These are phyloP conservation scores for Harpalus rubripes DNA, from an alignment of 2,888 invertebrate genomes.

Conservation along the genomic window DNA sequence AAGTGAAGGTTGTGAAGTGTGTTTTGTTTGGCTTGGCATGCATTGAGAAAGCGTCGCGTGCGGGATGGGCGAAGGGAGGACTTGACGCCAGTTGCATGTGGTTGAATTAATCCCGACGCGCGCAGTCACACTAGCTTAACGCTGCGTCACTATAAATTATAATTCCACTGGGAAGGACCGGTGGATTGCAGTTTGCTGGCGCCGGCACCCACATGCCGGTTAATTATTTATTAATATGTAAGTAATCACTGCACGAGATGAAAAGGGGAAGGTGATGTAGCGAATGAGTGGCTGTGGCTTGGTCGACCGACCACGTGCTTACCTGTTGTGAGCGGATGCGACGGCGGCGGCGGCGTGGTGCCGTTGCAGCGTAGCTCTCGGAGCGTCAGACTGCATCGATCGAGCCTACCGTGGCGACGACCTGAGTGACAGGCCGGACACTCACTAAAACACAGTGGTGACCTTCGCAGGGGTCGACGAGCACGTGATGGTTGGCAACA, in stretches of 20 bases:
- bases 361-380: slow-evolving; percentile 72
- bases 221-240: slow-evolving; percentile 60
- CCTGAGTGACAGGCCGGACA: slow-evolving; percentile 65
- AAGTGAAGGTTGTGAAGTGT: slow-evolving; percentile 10
- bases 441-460: slow-evolving; percentile 18
- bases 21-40: slow-evolving; percentile 33
- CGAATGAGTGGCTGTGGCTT: not conserved
- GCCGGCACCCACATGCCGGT: slow-evolving; percentile 3
- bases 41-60: slow-evolving; percentile 27
- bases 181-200: too few species aligned
- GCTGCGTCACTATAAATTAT: slow-evolving; percentile 56
- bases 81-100: slow-evolving; percentile 61
- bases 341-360: slow-evolving; percentile 60
- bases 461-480: slow-evolving; percentile 35
- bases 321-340: slow-evolving; percentile 73
- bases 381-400: slow-evolving; percentile 74
- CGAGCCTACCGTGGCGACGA: slow-evolving; percentile 71
- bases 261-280: not conserved
- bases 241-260: slow-evolving; percentile 39
- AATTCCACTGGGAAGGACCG: slow-evolving; percentile 43
- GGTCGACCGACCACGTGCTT: slow-evolving; percentile 68
- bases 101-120: slow-evolving; percentile 46
- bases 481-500: slow-evolving; percentile 63
- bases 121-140: slow-evolving; percentile 43
- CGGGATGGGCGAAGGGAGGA: not conserved